Evolutionary conservation across 2,113 vertebrate species (phyloP), one percentile per base, ranked within the genome.

Genomic region (Stegostoma tigrinum): DNA sequence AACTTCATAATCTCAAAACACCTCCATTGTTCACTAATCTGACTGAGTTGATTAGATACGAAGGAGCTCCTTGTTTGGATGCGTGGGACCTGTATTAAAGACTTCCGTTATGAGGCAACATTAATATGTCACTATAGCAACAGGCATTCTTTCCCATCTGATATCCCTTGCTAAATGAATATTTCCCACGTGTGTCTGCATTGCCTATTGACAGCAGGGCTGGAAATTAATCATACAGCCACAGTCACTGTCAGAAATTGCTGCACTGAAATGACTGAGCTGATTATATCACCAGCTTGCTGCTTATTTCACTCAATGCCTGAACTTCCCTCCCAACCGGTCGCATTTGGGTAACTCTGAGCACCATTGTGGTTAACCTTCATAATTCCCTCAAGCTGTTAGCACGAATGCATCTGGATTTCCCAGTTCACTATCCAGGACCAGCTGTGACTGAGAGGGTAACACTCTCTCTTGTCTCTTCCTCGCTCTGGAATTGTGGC

Each of bases 121-220:
- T 95, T 95, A 95, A 95, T 95, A 94, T 27, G 94, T 95, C 68
- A 34, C 94, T 68, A 95, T 95, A 75, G 94, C 67, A 95, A 95
- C 94, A 15, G 45, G 14, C 42, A 5, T 48, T 70, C 45, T 3
- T 95, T 72, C 24, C 87, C 67, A 95, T 95, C 94, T 75, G 94
- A 95, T 95, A 95, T 48, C 94, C 19, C 42, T 95, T 95, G 72
- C 67, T 42, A 75, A 70, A 68, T 48, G 68, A 95, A 95, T 38
- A 95, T 95, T 95, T 95, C 52, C 67, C 67, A 48, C 93, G 17
- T 45, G 94, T 95, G 67, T 15, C 67, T 52, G 27, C 38, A 19
- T 21, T 19, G 17, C 23, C 80, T 83, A 42, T 17, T 21, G 14
- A 52, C 0, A 2, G n/a, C 38, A 15, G 42, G 38, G 42, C 48